These are phyloP conservation scores for Dryobates pubescens DNA, from an alignment of 2,797 vertebrate species.

Conservation along the genomic window DNA sequence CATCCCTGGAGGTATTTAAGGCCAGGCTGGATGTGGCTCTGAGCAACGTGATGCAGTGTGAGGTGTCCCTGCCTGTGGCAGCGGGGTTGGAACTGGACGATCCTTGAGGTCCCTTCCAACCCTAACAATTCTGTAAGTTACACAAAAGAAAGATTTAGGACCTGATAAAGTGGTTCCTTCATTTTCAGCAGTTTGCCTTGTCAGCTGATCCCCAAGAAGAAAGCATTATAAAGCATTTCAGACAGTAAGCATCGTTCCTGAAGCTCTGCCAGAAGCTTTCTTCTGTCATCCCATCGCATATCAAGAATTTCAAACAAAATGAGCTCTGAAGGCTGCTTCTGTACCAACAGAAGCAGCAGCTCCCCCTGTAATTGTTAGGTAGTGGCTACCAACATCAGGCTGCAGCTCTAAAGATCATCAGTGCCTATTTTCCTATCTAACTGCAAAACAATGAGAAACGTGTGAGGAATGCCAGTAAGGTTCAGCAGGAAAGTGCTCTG, in stretches of 20 bases:
- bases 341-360: neutral
- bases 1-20: too few relatives aligned
- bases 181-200: neutral
- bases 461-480: accelerated
- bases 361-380: neutral
- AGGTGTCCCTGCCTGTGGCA: too few relatives aligned
- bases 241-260: neutral
- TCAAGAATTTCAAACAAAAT: slow-evolving; percentile 11
- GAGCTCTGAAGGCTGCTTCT: slow-evolving; percentile 2
- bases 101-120: too few relatives aligned
- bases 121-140: too few relatives aligned
- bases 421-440: neutral
- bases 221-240: slow-evolving; percentile 22
- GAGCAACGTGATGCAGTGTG: too few relatives aligned
- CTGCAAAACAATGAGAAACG: neutral
- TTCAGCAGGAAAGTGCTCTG: neutral
- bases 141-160: neutral
- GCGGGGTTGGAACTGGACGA: too few relatives aligned
- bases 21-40: too few relatives aligned
- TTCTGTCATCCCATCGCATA: neutral
- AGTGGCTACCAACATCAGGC: neutral
- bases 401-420: neutral
- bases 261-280: slow-evolving; percentile 27
- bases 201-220: neutral
- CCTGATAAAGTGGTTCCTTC: neutral